phyloP scores from a whole-genome alignment of 2,888 invertebrate species.

The Acanthosepion pharaonis region DNA sequence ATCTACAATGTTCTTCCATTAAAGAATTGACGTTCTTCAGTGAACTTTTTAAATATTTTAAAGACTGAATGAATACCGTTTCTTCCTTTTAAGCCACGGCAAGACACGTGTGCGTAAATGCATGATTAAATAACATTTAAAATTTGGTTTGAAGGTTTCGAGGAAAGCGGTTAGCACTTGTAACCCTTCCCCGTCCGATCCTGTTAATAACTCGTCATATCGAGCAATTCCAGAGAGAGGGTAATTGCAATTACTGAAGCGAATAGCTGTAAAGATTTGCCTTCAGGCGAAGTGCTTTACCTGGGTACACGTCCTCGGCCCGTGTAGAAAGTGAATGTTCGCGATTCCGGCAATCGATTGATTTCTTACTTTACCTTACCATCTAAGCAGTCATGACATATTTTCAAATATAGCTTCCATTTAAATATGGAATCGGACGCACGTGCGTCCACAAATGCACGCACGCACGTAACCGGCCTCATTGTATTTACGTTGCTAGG shows the following conservation, averaged over 20 bases:
- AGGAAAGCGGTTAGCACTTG: neutral
- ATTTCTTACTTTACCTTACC: neutral
- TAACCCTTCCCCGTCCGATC: neutral
- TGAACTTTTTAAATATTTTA: neutral
- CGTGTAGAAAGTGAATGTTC: neutral
- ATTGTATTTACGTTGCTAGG: too few species aligned
- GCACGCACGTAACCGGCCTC: too few species aligned
- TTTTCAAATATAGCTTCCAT: neutral
- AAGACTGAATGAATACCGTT: neutral
- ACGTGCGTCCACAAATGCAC: neutral
- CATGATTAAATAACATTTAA: neutral
- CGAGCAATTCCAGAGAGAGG: neutral
- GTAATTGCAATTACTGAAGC: constrained; percentile 8
- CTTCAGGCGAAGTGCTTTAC: neutral
- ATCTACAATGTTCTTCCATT: too few species aligned
- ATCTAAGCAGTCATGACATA: neutral
- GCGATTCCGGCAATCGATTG: neutral
- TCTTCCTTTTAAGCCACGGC: too few species aligned
- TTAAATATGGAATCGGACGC: neutral
- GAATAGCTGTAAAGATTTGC: neutral
- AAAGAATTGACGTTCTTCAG: neutral
- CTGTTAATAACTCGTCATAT: neutral
- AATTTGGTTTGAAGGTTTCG: neutral
- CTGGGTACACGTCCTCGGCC: neutral
- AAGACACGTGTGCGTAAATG: too few species aligned